Evolutionary conservation across 2,888 invertebrate species (phyloP), one percentile per base, ranked within the genome.

Genomic region (Drosophila atripex): DNA sequence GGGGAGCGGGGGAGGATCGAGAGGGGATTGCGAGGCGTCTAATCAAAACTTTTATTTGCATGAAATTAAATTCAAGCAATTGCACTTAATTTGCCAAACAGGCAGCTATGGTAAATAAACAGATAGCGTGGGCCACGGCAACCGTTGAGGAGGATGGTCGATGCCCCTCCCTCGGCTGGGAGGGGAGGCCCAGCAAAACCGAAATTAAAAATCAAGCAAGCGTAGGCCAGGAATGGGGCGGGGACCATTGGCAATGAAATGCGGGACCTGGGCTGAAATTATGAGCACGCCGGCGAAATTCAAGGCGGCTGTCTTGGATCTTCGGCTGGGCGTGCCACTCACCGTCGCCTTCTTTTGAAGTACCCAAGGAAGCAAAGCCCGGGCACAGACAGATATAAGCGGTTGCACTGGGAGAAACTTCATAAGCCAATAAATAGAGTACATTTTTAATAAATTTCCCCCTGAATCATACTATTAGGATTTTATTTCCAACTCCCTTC

Each of bases 1-100:
- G 35, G 35, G 14, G 30, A 28, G 35, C 52, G 43, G 47, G 18
- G 11, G 25, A 7, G 14, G 41, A 1, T 5, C 16, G 41, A 7
- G 38, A 1, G 12, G n/a, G 18, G n/a, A 35, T 35, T n/a, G 8
- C 57, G 38, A 28, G 43, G 73, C 86, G 82, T 87, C 88, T 85
- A 85, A 85, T 85, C 88, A 89, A 89, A 89, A 89, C 89, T 90
- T 89, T 90, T 90, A 90, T 89, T 90, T 89, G 88, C 89, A 87
- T 89, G 89, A 89, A 89, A 89, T 89, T 90, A 87, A 86, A 88
- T 90, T 89, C 90, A 79, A 89, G 89, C 88, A 89, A 89, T 89
- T 90, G 89, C 89, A 89, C 89, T 89, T 89, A 88, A 90, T 90
- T 89, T 89, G 75, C 76, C 75, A 76, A 86, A 80, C 85, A 88